These are phyloP conservation scores for Oxyura jamaicensis DNA, from an alignment of 2,113 vertebrate species.

Conservation along the genomic window DNA sequence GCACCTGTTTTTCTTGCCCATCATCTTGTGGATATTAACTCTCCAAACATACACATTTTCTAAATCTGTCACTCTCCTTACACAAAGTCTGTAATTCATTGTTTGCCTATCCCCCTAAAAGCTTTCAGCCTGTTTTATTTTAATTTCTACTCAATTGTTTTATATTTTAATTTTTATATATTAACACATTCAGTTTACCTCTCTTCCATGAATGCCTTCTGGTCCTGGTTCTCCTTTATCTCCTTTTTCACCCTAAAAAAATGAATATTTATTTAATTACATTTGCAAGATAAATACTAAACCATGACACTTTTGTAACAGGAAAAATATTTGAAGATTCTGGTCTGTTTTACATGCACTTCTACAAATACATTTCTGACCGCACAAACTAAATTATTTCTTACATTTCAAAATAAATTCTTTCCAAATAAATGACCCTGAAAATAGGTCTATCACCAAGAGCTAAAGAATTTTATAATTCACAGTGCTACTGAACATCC, in stretches of 20 bases:
- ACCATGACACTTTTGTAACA: neutral
- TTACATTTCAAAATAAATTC: neutral
- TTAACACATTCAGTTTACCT: slow-evolving; percentile 65
- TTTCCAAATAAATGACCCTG: neutral
- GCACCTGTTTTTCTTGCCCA: neutral
- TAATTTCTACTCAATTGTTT: no score
- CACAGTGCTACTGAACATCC: neutral
- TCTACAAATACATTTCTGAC: neutral
- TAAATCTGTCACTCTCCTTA: neutral
- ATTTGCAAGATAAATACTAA: neutral
- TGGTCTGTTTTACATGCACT: neutral
- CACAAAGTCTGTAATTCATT: neutral
- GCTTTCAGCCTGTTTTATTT: neutral
- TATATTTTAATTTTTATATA: no score
- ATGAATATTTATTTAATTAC: slow-evolving; percentile 35
- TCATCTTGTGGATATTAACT: neutral
- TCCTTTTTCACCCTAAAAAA: slow-evolving; percentile 81
- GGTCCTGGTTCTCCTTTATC: slow-evolving; percentile 76
- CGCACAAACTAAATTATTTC: neutral
- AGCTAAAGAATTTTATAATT: neutral
- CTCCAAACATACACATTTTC: neutral
- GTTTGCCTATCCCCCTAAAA: neutral
- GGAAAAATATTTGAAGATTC: slow-evolving; percentile 2
- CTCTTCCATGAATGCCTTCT: slow-evolving; percentile 71
- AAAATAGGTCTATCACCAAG: neutral